Evolutionary conservation across 1,140 invertebrate species (phyloP), one percentile per base, ranked within the genome.

Genomic region (Neodiprion virginianus): DNA sequence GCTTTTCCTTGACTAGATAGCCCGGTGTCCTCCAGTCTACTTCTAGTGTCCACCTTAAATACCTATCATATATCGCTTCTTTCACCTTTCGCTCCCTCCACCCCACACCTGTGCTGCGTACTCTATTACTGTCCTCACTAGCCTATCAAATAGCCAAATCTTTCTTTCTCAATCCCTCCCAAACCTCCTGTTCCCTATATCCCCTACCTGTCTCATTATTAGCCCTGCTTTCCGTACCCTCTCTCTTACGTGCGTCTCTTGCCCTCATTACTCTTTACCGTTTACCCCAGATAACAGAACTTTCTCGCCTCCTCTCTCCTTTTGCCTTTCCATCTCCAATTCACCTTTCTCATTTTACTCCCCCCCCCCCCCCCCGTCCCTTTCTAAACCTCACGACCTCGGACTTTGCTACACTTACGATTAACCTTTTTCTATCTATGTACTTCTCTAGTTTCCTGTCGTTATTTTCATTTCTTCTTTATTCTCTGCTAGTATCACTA

Each of bases 91-190:
- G 23, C 28, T 48, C 72, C 61, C 67, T 67, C 69, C 69, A 74
- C 1, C 68, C 72, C 75, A 76, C 2, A 74, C 21, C 40, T 76
- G 69, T 2, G 49, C 61, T 11, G 40, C 69, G 40, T 74, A 76
- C 1, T 48, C 7, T 14, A 14, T 28, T 8, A 71, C 68, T 72
- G 73, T 8, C 40, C 48, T 77, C 5, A 48, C 73, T 23, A 76
- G 40, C 21, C 28, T 49, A 1, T 69, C 66, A 7, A 76, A 11
- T 7, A 74, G 61, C 12, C 74, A 74, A 21, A 21, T 21, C 17
- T 21, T 21, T 21, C 1, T 21, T 21, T 21, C 17, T 21, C 17
- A 21, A 21, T 21, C 17, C 17, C 17, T 21, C 17, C 0, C 17
- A 21, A 21, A 21, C 17, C 17, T 21, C 17, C 17, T 21, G 17